phyloP scores from a whole-genome alignment of 2,797 vertebrate genomes.

The Thalassophryne amazonica region DNA sequence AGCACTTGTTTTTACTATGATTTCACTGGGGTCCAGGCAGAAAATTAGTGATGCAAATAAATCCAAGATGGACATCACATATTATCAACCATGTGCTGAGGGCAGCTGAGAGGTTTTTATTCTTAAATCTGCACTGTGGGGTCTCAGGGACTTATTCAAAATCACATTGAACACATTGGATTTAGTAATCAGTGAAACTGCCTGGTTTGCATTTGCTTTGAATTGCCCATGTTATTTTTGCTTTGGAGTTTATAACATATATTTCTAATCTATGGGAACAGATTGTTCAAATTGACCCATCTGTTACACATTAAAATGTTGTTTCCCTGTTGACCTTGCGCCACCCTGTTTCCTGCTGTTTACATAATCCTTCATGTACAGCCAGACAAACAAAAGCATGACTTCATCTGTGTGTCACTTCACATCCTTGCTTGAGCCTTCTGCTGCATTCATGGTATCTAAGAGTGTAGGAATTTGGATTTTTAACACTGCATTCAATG shows the following conservation, averaged over 20 bases:
- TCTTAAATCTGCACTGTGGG: neutral
- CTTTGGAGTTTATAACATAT: neutral
- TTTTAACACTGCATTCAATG: too few species aligned
- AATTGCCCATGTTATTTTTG: neutral
- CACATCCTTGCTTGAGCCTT: neutral
- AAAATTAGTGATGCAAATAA: neutral
- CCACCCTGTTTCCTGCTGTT: too few species aligned
- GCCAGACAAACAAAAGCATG: neutral
- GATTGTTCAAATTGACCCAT: too few species aligned
- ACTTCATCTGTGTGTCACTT: neutral
- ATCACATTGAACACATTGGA: neutral
- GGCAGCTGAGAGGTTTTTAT: neutral
- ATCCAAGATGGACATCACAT: too few species aligned
- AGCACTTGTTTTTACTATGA: too few species aligned
- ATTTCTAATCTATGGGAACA: slow-evolving; percentile 8
- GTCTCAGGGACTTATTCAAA: slow-evolving; percentile 3
- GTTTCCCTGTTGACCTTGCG: too few species aligned
- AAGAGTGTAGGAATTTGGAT: too few species aligned
- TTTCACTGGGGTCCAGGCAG: too few species aligned
- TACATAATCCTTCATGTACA: neutral
- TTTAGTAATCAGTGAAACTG: slow-evolving; percentile 5
- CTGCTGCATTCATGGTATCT: too few species aligned
- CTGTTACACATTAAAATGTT: too few species aligned
- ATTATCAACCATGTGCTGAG: neutral
- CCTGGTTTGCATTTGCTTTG: neutral